Conservation (phyloP, 2,888 invertebrate genomes). For the Dione vanillae region DNA sequence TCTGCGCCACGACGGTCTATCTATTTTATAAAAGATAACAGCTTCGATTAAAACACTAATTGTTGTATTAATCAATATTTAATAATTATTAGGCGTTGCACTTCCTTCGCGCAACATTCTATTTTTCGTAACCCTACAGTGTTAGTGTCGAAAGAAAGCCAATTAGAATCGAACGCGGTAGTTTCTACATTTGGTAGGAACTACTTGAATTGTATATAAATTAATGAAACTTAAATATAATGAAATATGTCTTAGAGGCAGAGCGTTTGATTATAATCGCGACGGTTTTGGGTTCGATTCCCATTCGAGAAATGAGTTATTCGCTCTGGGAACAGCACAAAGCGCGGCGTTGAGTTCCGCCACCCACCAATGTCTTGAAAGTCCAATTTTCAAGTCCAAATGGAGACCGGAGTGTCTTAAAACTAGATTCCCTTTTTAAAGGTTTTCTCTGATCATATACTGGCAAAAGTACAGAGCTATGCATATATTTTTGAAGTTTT, state of each 20-base stretch:
- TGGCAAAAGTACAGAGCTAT: no score
- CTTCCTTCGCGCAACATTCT: conserved; percentile 9
- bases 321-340: background rate
- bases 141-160: conserved; percentile 9
- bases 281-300: background rate
- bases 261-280: background rate
- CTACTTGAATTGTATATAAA: no score
- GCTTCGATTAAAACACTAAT: background rate
- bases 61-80: conserved; percentile 11
- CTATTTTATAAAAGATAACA: no score
- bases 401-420: background rate
- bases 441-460: no score
- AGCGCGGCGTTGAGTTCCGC: background rate
- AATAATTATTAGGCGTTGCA: background rate
- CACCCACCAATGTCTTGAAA: background rate
- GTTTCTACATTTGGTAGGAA: conserved; percentile 6
- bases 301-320: background rate
- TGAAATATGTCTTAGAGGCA: background rate
- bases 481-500: no score
- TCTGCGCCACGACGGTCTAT: no score
- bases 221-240: no score
- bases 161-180: background rate
- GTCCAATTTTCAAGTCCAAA: no score
- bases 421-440: no score
- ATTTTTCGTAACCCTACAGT: conserved; percentile 6